Evolutionary conservation across 2,113 vertebrate species (phyloP).

Genomic region (Cardinalis cardinalis): DNA sequence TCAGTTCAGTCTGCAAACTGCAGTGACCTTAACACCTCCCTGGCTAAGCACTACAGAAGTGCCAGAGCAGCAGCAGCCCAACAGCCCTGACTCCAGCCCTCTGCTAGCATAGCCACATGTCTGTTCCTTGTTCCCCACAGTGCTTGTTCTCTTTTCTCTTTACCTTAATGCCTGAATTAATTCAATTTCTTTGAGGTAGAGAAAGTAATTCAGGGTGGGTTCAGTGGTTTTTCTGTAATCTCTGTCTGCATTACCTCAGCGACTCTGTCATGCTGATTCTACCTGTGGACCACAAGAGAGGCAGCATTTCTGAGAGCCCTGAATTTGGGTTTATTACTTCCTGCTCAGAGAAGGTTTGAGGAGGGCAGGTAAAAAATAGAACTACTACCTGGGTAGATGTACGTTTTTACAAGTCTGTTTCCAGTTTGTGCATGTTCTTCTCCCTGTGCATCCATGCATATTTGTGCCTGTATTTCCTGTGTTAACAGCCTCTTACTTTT

Average conservation of each 20-base stretch:
- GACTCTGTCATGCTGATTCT: background rate
- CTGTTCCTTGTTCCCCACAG: background rate
- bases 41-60: background rate
- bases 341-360: background rate
- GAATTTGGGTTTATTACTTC: background rate
- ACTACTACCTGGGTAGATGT: background rate
- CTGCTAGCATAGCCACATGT: background rate
- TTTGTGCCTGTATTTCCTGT: background rate
- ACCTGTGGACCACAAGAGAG: background rate
- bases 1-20: background rate
- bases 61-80: background rate
- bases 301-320: background rate
- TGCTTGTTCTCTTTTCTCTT: background rate
- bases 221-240: background rate
- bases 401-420: background rate
- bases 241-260: background rate
- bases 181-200: background rate
- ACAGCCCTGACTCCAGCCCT: background rate
- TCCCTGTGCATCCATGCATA: fast-evolving
- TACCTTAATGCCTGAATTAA: background rate
- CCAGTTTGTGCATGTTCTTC: background rate
- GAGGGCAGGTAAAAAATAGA: fast-evolving
- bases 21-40: background rate
- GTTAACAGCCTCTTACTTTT: background rate
- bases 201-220: background rate